Evolutionary conservation across 2,113 vertebrate genomes (phyloP).

Genomic region (Python bivittatus): DNA sequence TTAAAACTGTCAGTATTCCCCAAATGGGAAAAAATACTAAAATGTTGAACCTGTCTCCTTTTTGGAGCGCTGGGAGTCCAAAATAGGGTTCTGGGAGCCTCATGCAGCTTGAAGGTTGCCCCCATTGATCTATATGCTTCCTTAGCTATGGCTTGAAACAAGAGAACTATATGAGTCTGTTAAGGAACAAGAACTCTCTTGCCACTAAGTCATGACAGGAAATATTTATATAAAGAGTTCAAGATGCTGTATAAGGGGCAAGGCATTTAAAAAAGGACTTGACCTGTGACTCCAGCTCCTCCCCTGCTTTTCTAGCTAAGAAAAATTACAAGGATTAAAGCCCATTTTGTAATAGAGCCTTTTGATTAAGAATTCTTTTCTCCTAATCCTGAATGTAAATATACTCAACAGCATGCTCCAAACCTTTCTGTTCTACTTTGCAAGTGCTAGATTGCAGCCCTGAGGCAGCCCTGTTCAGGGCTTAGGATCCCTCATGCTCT

Average conservation of each 20-base stretch:
- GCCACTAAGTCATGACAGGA: background rate
- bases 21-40: too few species aligned
- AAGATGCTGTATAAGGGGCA: background rate
- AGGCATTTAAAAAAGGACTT: background rate
- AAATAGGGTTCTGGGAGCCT: background rate
- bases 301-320: background rate
- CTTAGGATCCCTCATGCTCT: rapidly evolving
- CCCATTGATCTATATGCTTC: background rate
- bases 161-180: background rate
- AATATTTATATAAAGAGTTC: background rate
- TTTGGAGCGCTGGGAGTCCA: too few species aligned
- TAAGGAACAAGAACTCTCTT: background rate
- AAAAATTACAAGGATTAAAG: background rate
- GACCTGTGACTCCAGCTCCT: background rate
- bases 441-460: background rate
- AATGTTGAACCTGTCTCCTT: too few species aligned
- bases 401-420: background rate
- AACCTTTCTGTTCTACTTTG: background rate
- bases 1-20: too few species aligned
- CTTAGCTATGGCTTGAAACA: background rate
- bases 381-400: background rate
- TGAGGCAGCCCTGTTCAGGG: background rate
- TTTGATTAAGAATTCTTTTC: background rate
- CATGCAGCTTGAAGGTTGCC: background rate
- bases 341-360: background rate